A percentile compares a stretch with the other conserved stretches of the same genome.
Conservation (phyloP, 2,888 invertebrate species). For the Penaeus monodon region DNA sequence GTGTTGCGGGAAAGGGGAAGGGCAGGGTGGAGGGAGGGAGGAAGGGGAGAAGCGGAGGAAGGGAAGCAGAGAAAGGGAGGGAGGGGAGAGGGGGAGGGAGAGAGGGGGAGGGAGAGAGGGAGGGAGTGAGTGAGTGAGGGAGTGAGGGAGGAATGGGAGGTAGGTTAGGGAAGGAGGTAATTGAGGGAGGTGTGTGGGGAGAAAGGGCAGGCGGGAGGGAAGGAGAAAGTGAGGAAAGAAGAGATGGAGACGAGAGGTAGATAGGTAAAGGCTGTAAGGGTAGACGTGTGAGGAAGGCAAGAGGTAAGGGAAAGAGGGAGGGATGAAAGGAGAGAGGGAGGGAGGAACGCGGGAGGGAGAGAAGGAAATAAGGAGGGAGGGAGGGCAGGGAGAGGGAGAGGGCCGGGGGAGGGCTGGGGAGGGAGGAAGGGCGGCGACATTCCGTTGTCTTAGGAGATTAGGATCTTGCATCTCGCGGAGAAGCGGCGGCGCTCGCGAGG, state of each 20-base stretch:
- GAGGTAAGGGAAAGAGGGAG: background rate
- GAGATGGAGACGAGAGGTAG: background rate
- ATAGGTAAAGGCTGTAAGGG: background rate
- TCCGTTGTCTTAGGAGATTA: background rate
- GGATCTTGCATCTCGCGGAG: no score
- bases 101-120: background rate
- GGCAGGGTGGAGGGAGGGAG: slow-evolving; percentile 1
- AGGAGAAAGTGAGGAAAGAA: background rate
- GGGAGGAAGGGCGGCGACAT: background rate
- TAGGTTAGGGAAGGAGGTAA: background rate
- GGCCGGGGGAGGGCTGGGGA: no score
- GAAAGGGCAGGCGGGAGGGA: background rate
- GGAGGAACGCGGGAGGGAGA: background rate
- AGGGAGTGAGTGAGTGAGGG: background rate
- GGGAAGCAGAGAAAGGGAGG: background rate
- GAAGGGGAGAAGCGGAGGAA: background rate
- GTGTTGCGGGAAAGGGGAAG: background rate
- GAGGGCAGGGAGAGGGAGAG: background rate
- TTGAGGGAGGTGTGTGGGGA: background rate
- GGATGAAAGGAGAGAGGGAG: background rate
- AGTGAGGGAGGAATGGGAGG: background rate
- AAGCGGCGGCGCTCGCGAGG: no score
- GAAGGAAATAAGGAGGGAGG: background rate
- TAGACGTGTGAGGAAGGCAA: background rate
- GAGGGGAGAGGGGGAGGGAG: background rate